Conservation (phyloP, 2,113 vertebrate genomes). For the Dromiciops gliroides region DNA sequence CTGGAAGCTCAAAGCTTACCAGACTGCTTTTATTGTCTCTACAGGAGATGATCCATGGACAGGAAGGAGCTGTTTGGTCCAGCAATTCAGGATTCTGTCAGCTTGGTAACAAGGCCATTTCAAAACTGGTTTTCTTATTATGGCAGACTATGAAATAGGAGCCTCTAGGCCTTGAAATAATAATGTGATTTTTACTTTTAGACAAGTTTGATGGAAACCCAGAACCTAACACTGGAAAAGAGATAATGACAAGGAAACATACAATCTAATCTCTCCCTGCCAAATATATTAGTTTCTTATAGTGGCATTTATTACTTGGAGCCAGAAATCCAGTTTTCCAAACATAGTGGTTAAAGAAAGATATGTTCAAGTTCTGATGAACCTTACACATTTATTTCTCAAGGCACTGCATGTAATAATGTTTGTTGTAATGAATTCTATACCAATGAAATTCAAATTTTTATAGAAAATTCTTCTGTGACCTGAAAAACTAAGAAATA, state of each 20-base stretch:
- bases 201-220: slow-evolving; percentile 8
- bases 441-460: slow-evolving; percentile 41
- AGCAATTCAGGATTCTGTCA: slow-evolving; percentile 5
- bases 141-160: neutral
- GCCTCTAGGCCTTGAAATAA: slow-evolving; percentile 35
- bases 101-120: slow-evolving; percentile 13
- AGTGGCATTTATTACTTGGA: slow-evolving; percentile 31
- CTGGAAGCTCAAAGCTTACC: neutral
- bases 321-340: slow-evolving; percentile 31
- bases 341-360: slow-evolving; percentile 37
- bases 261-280: neutral
- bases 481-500: slow-evolving; percentile 54
- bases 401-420: neutral
- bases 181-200: slow-evolving; percentile 41
- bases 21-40: neutral
- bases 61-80: neutral
- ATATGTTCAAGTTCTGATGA: neutral
- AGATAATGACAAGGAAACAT: neutral
- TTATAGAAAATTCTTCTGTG: slow-evolving; percentile 29
- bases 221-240: slow-evolving; percentile 38
- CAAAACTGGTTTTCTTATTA: neutral
- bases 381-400: neutral
- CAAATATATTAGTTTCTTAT: slow-evolving; percentile 48
- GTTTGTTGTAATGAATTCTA: slow-evolving; percentile 43
- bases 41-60: neutral